Percentiles rank a stretch among this genome's conserved stretches.
Evolutionary conservation across 2,888 invertebrate genomes (phyloP).

Genomic region (Micoletzkya japonica): DNA sequence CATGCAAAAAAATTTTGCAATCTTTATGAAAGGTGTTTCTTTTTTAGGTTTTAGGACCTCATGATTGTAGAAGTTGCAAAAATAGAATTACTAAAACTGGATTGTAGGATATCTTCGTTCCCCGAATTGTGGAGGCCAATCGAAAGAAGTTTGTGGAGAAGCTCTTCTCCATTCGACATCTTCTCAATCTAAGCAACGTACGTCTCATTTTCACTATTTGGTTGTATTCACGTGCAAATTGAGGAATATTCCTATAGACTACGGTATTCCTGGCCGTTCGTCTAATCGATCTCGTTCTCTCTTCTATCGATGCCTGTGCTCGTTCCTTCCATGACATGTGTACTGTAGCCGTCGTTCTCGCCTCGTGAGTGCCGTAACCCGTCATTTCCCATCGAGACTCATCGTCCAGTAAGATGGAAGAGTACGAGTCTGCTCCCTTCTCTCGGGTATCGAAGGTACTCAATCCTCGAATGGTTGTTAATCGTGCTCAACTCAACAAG

Average conservation of each 20-base stretch:
- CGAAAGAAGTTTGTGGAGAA: not conserved
- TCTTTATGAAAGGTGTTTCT: too few relatives aligned
- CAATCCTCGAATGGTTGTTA: not conserved
- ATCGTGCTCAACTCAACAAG: not conserved
- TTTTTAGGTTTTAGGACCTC: too few relatives aligned
- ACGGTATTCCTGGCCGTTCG: conserved; percentile 10
- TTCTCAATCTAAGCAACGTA: not conserved
- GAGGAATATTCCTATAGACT: not conserved
- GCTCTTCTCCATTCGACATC: not conserved
- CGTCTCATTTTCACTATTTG: not conserved
- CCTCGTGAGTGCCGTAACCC: conserved; percentile 8
- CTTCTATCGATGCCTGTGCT: conserved; percentile 1
- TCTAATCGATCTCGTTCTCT: conserved; percentile 16
- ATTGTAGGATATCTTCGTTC: too few relatives aligned
- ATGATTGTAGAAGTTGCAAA: too few relatives aligned
- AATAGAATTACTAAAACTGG: too few relatives aligned
- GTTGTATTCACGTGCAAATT: not conserved
- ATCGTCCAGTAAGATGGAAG: conserved; percentile 22
- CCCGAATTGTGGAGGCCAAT: not conserved
- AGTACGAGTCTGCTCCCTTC: conserved; percentile 20
- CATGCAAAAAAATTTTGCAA: too few relatives aligned
- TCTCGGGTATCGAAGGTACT: not conserved
- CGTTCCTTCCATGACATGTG: conserved; percentile 4
- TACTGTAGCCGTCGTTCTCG: conserved; percentile 19
- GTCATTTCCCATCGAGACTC: not conserved